Evolutionary conservation across 2,888 invertebrate genomes (phyloP).

Genomic region (Orgyia antiqua): DNA sequence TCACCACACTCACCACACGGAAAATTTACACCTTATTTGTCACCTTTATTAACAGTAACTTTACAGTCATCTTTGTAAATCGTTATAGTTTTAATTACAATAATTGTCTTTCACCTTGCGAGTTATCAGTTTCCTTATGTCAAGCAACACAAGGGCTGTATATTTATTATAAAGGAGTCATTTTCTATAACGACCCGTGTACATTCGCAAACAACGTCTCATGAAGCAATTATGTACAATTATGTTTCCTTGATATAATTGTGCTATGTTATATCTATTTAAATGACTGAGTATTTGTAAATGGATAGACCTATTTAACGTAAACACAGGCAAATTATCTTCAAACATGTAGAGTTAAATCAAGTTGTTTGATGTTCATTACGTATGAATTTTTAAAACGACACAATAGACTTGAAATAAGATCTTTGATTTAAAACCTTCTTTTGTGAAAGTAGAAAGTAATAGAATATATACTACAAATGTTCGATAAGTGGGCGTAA

Average conservation of each 20-base stretch:
- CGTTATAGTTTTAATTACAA: slow-evolving; percentile 41
- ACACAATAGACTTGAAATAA: slow-evolving; percentile 6
- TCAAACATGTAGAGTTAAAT: slow-evolving; percentile 19
- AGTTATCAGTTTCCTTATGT: slow-evolving; percentile 30
- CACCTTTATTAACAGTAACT: slow-evolving; percentile 70
- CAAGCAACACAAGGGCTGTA: slow-evolving; percentile 38
- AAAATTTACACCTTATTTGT: slow-evolving; percentile 6
- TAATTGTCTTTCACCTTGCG: slow-evolving; percentile 36
- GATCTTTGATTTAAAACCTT: no score
- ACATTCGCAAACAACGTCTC: slow-evolving; percentile 41
- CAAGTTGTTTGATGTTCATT: slow-evolving; percentile 10
- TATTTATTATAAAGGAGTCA: slow-evolving; percentile 40
- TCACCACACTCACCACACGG: no score
- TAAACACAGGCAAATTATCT: slow-evolving; percentile 38
- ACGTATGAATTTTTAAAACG: slow-evolving; percentile 18
- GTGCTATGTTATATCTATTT: slow-evolving; percentile 29
- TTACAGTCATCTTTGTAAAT: slow-evolving; percentile 48
- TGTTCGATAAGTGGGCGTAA: no score
- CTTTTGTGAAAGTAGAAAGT: no score
- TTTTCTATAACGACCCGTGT: slow-evolving; percentile 44
- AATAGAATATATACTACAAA: no score
- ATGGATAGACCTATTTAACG: slow-evolving; percentile 38
- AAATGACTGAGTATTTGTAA: slow-evolving; percentile 40
- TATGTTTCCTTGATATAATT: slow-evolving; percentile 53
- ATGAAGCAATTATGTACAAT: slow-evolving; percentile 65